Conservation (phyloP, 2,797 vertebrate species). For the Aplochiton taeniatus region DNA sequence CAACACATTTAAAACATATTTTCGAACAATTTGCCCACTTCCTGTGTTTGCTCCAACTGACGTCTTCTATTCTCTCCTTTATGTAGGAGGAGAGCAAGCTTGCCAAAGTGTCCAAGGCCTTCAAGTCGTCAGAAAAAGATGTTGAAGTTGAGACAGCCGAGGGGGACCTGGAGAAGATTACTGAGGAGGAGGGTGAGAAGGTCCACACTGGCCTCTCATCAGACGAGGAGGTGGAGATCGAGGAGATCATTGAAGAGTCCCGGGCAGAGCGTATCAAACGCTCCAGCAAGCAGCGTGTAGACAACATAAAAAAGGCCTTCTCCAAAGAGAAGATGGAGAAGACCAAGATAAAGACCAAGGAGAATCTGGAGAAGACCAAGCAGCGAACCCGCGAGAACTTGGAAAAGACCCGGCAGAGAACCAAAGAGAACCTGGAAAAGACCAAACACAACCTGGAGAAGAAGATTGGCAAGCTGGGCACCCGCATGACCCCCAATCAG, state of each 20-base stretch:
- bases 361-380: conserved; percentile 88
- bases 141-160: conserved; percentile 60
- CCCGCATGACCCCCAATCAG: conserved; percentile 83
- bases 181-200: conserved; percentile 78
- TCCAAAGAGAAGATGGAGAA: conserved; percentile 96
- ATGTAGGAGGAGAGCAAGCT: conserved; percentile 88
- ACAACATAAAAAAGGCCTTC: conserved; percentile 96
- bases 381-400: conserved; percentile 91
- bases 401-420: conserved; percentile 92
- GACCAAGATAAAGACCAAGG: conserved; percentile 81
- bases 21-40: background rate
- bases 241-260: conserved; percentile 94
- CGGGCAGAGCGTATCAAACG: conserved; percentile 91
- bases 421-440: conserved; percentile 92
- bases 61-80: conserved; percentile 18
- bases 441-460: conserved; percentile 90
- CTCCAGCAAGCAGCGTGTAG: conserved; percentile 87
- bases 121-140: conserved; percentile 71
- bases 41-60: conserved; percentile 3
- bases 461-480: conserved; percentile 92
- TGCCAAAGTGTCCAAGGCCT: conserved; percentile 80
- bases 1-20: too few relatives aligned
- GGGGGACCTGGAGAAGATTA: conserved; percentile 76
- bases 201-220: conserved; percentile 78
- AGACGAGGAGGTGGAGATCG: conserved; percentile 93